phyloP scores from a whole-genome alignment of 2,888 invertebrate species.

The Lutraria lutraria region DNA sequence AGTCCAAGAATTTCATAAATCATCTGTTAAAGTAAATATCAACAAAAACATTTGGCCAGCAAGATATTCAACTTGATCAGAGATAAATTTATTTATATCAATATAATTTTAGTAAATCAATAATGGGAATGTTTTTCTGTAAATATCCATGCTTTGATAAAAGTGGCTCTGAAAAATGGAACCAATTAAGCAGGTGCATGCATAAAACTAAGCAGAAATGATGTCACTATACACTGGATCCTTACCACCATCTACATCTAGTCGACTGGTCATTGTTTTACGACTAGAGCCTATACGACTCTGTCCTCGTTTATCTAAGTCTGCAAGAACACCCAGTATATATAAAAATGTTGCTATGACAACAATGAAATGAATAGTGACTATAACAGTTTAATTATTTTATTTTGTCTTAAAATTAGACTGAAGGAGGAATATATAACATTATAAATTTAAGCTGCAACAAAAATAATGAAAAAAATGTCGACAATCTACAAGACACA shows the following conservation, averaged over 20 bases:
- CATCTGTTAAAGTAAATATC: background rate
- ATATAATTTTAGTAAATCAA: background rate
- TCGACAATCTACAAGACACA: background rate
- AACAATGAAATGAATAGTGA: background rate
- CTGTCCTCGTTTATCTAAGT: conserved; percentile 58
- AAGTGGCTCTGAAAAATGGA: background rate
- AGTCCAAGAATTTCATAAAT: background rate
- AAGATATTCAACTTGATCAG: background rate
- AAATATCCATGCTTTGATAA: conserved; percentile 6
- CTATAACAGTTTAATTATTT: background rate
- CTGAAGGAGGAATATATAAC: background rate
- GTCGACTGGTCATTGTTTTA: conserved; percentile 59
- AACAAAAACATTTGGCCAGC: background rate
- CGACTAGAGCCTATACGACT: conserved; percentile 66
- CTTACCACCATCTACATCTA: conserved; percentile 65
- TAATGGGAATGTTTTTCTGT: background rate
- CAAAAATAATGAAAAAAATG: background rate
- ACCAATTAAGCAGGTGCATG: conserved; percentile 29
- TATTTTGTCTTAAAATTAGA: background rate
- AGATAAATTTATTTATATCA: background rate
- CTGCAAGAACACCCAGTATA: conserved; percentile 53
- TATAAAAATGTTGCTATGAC: conserved; percentile 4
- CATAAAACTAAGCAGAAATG: conserved; percentile 32
- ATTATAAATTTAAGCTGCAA: background rate
- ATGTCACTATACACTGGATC: conserved; percentile 27